Evolutionary conservation across 1,140 invertebrate genomes (phyloP), one percentile per base, ranked within the genome.

Genomic region (Holcopasites calliopsidis): DNA sequence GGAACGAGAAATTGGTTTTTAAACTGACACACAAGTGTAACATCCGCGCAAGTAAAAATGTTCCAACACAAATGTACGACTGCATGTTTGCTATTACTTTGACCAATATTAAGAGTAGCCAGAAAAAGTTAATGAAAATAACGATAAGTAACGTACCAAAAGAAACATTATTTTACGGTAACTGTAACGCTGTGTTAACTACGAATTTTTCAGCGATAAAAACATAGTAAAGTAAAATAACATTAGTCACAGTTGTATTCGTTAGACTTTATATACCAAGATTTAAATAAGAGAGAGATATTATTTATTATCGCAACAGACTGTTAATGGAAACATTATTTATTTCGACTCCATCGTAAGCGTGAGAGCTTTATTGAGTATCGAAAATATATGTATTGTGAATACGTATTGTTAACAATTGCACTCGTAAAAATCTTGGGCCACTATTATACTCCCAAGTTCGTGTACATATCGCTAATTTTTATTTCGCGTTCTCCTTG

Each of bases 381-480:
- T 73, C 61, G 71, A 74, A 74, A 74, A 66, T 74, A 74, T 74
- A n/a, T n/a, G n/a, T n/a, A 66, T 74, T 66, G 71, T 74, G 54
- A 74, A 74, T 74, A 72, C 28, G 35, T 50, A 31, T 72, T 72
- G n/a, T n/a, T n/a, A 74, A 74, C 71, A 74, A 74, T 57, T 26
- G 21, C 31, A 66, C 66, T 31, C 31, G 31, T 74, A 47, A 44
- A 33, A 66, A 8, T 1, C 35, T 57, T n/a, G 40, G 35, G 31
- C 23, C 38, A 42, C 23, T 13, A 35, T 5, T 23, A 18, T 26
- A 52, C 18, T 26, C 38, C 28, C 61, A 44, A 73, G 8, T 66
- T n/a, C 35, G 42, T 44, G 50, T 54, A 73, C 38, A 74, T 66
- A 66, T 66, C 31, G 44, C 31, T 66, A 55, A 31, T 33, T 35